phyloP scores from a whole-genome alignment of 2,888 invertebrate genomes.

The Melinopterus prodromus region DNA sequence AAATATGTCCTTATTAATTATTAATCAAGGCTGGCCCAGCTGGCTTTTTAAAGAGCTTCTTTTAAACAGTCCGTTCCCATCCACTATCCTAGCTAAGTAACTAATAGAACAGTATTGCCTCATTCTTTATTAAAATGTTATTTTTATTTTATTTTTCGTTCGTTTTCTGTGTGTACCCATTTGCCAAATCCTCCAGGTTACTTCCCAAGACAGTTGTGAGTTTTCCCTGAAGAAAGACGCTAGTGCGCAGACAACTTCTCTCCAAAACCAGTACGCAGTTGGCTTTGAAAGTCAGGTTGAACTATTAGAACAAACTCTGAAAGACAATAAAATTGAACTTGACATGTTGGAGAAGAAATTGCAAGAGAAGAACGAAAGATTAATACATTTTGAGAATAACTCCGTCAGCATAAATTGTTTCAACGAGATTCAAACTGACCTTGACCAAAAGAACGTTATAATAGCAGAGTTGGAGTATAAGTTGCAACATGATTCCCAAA shows the following conservation, averaged over 20 bases:
- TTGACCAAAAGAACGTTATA: constrained; percentile 42
- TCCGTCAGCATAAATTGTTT: constrained; percentile 44
- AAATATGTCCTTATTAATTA: too few species aligned
- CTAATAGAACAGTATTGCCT: constrained; percentile 54
- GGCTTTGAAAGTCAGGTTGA: constrained; percentile 66
- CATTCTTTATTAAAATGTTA: constrained; percentile 51
- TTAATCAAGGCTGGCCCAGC: constrained; percentile 82
- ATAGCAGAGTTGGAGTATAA: constrained; percentile 59
- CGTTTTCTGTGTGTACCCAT: constrained; percentile 32
- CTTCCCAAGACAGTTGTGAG: background rate
- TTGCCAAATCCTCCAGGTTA: constrained; percentile 5
- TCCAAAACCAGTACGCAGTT: constrained; percentile 44
- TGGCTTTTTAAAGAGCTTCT: constrained; percentile 95
- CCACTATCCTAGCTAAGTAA: constrained; percentile 40
- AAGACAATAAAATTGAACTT: constrained; percentile 62
- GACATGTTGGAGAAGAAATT: constrained; percentile 48
- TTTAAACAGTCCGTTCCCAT: constrained; percentile 67
- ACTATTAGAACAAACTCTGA: constrained; percentile 64
- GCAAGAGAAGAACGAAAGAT: constrained; percentile 47
- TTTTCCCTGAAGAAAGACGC: background rate
- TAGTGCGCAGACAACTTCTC: too few species aligned
- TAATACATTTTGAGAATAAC: constrained; percentile 45
- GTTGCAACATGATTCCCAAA: constrained; percentile 64
- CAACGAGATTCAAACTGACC: constrained; percentile 43
- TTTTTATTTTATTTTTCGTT: constrained; percentile 7